Conservation (phyloP, 1,140 invertebrate genomes). For the Saccostrea echinata region DNA sequence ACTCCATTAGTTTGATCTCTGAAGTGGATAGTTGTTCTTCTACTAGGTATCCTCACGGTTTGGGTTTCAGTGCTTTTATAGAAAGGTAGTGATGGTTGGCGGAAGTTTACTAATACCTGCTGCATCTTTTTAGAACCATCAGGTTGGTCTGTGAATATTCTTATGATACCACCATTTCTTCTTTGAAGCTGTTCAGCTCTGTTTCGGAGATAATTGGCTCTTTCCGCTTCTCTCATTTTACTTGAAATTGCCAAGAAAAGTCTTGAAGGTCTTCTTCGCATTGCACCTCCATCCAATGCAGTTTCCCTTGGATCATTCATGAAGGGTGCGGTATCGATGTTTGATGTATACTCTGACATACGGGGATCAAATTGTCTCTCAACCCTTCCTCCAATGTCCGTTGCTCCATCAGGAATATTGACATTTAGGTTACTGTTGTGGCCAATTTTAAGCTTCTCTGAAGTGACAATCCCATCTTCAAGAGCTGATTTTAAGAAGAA, state of each 20-base stretch:
- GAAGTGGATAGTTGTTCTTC: not conserved
- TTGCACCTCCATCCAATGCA: not conserved
- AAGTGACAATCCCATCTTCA: not conserved
- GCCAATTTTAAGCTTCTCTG: not conserved
- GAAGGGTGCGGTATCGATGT: not conserved
- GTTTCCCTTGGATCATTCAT: not conserved
- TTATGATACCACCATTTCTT: not conserved
- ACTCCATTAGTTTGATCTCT: not conserved
- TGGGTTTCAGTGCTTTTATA: not conserved
- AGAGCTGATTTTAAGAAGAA: not conserved
- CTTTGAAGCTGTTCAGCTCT: not conserved
- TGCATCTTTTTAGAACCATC: not conserved
- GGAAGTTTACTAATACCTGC: not conserved
- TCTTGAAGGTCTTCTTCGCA: not conserved
- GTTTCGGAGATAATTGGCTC: not conserved
- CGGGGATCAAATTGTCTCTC: not conserved
- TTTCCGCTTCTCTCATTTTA: slow-evolving; percentile 1
- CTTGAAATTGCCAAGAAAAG: not conserved
- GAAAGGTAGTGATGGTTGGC: not conserved
- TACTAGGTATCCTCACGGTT: not conserved
- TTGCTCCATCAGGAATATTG: not conserved
- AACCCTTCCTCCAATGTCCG: not conserved
- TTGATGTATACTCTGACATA: not conserved
- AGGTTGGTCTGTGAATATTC: not conserved
- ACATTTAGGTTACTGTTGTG: not conserved